Conservation (phyloP, 2,113 vertebrate genomes). For the Lamprologus speciosus region DNA sequence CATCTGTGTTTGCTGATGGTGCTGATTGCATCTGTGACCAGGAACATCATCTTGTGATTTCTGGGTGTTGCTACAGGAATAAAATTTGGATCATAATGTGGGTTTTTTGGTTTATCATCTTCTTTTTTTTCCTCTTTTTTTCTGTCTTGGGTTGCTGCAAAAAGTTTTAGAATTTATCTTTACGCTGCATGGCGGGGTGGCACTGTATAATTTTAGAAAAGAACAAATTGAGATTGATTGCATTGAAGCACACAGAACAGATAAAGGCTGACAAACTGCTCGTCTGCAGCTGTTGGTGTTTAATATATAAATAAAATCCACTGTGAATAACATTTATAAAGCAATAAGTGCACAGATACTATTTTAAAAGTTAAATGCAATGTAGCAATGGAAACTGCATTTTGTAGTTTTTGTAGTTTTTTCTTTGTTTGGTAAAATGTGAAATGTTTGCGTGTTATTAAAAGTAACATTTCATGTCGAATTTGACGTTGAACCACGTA, state of each 20-base stretch:
- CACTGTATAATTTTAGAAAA: not conserved
- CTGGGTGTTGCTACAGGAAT: not conserved
- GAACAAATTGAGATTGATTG: not conserved
- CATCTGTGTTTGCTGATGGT: not conserved
- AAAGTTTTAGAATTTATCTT: not conserved
- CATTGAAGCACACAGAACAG: not conserved
- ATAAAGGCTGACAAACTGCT: not conserved
- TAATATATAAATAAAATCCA: not conserved
- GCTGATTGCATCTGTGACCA: not conserved
- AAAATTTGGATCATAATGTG: not conserved
- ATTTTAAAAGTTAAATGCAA: not conserved
- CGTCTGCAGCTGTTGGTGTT: not conserved
- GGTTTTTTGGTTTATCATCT: not conserved
- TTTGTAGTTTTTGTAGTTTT: not conserved
- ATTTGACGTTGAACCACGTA: not conserved
- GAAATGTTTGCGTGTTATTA: not conserved
- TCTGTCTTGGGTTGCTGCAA: not conserved
- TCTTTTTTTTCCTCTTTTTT: not conserved
- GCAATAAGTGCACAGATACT: not conserved
- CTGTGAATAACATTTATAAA: not conserved
- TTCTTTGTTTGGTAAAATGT: not conserved
- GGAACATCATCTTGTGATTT: not conserved
- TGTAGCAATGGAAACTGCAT: not conserved
- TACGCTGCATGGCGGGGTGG: not conserved
- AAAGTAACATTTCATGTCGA: not conserved